phyloP scores from a whole-genome alignment of 2,113 vertebrate genomes.

The Chaetura pelagica region DNA sequence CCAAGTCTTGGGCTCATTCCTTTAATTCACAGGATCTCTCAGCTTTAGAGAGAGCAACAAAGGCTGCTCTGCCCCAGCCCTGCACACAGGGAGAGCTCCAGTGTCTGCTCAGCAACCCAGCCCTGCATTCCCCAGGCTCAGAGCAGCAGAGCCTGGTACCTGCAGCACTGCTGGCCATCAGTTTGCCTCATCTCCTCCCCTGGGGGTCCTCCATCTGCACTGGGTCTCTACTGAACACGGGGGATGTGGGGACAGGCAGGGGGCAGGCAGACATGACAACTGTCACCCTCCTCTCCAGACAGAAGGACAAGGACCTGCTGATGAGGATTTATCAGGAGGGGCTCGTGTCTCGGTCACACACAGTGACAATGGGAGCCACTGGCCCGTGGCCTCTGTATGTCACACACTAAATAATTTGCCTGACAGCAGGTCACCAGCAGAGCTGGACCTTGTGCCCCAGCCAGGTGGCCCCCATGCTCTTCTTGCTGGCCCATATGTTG shows the following conservation, averaged over 20 bases:
- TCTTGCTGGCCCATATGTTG: fast-evolving
- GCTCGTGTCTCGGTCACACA: background rate
- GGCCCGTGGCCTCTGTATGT: background rate
- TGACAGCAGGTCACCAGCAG: background rate
- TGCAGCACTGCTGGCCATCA: background rate
- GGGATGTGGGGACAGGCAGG: background rate
- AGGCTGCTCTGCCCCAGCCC: background rate
- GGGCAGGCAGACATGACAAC: fast-evolving
- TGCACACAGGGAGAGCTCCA: background rate
- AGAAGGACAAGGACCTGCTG: background rate
- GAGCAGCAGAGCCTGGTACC: fast-evolving
- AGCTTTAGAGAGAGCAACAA: background rate
- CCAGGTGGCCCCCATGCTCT: fast-evolving
- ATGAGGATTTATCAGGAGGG: background rate
- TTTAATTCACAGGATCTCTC: background rate
- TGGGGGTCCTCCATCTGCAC: background rate
- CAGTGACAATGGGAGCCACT: background rate
- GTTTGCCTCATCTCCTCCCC: background rate
- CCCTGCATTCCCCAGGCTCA: background rate
- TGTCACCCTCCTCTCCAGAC: background rate
- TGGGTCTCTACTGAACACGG: background rate
- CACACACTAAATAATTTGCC: background rate
- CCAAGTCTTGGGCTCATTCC: background rate
- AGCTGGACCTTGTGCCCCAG: fast-evolving
- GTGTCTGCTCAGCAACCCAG: background rate